phyloP scores from a whole-genome alignment of 2,113 vertebrate genomes.

The Gambusia holbrooki region DNA sequence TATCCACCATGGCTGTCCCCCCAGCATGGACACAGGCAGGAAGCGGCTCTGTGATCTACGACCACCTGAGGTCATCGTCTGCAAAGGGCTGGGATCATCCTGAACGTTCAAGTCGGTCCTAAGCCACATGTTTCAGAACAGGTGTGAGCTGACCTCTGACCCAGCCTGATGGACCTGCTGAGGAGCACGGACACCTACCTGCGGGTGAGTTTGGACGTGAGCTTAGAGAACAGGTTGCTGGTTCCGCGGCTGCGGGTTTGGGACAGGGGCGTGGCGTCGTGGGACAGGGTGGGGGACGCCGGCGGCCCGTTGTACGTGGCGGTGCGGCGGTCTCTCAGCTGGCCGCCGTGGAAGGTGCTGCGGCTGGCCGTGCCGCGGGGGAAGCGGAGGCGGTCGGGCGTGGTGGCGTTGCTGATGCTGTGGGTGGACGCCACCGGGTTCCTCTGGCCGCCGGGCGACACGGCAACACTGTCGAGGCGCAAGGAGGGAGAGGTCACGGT shows the following conservation, averaged over 20 bases:
- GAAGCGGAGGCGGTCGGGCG: conserved; percentile 93
- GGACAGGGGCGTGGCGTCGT: conserved; percentile 90
- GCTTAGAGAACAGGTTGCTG: conserved; percentile 95
- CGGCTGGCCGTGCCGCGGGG: conserved; percentile 92
- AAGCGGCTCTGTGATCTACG: background rate
- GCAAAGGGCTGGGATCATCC: conserved; percentile 7
- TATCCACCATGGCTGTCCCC: background rate
- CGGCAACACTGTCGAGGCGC: conserved; percentile 73
- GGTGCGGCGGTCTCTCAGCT: conserved; percentile 92
- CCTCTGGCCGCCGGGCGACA: conserved; percentile 87
- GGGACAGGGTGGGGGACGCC: conserved; percentile 93
- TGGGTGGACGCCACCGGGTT: conserved; percentile 94
- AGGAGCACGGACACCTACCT: conserved; percentile 80
- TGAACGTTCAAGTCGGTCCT: background rate
- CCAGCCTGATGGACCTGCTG: background rate
- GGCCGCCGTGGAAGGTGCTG: conserved; percentile 95
- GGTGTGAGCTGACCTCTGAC: background rate
- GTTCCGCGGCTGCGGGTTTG: conserved; percentile 93
- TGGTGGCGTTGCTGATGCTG: conserved; percentile 91
- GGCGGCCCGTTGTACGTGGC: conserved; percentile 97
- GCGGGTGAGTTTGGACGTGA: conserved; percentile 96
- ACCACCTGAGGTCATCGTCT: background rate
- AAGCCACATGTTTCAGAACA: background rate
- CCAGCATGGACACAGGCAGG: conserved; percentile 6
- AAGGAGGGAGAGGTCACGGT: background rate